A percentile compares a stretch with the other conserved stretches of the same genome.
Evolutionary conservation across 1,140 invertebrate genomes (phyloP).

Genomic region (Glossosoma conforme): DNA sequence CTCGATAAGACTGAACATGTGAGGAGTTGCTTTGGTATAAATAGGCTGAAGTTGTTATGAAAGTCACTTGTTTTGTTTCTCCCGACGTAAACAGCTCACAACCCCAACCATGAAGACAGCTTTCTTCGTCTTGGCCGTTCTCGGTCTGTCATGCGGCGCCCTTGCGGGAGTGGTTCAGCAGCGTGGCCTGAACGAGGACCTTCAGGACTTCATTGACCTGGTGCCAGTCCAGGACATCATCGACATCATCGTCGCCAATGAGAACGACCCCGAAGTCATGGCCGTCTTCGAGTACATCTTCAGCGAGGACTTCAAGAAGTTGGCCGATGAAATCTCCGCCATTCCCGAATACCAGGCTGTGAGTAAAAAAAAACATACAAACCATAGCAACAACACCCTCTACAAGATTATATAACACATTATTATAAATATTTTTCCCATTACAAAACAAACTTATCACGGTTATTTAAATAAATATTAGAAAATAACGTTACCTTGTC

Average conservation of each 20-base stretch:
- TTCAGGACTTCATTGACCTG: slow-evolving; percentile 12
- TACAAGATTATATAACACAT: too few relatives aligned
- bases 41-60: too few relatives aligned
- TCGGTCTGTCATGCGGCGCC: slow-evolving; percentile 11
- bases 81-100: too few relatives aligned
- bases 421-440: too few relatives aligned
- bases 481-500: too few relatives aligned
- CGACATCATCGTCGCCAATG: not conserved
- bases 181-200: not conserved
- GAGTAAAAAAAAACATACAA: not conserved
- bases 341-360: slow-evolving; percentile 6
- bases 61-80: too few relatives aligned
- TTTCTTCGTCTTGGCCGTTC: slow-evolving; percentile 10
- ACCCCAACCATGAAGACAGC: slow-evolving; percentile 8
- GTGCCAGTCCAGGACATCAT: slow-evolving; percentile 8
- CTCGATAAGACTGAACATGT: too few relatives aligned
- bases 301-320: slow-evolving; percentile 2
- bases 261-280: slow-evolving; percentile 13
- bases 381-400: too few relatives aligned
- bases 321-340: slow-evolving; percentile 5
- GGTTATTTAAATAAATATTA: too few relatives aligned
- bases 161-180: not conserved
- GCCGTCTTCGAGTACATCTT: slow-evolving; percentile 8
- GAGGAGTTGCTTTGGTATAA: too few relatives aligned
- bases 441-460: too few relatives aligned